Evolutionary conservation across 2,113 vertebrate genomes (phyloP).

Genomic region (Brienomyrus brachyistius): DNA sequence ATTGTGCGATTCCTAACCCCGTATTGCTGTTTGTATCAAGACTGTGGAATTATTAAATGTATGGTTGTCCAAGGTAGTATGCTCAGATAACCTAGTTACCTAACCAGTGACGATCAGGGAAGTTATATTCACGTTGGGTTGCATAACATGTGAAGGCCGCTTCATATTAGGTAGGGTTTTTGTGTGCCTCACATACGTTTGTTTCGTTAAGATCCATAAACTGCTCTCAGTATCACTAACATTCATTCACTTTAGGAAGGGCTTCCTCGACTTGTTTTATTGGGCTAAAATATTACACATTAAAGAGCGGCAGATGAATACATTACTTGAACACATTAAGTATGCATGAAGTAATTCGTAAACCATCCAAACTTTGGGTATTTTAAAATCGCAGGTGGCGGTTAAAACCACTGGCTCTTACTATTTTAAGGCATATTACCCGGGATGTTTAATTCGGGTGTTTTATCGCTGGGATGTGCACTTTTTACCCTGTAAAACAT

Average conservation of each 20-base stretch:
- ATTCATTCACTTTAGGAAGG: neutral
- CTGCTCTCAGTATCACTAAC: neutral
- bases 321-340: neutral
- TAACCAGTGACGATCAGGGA: no score
- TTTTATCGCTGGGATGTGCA: neutral
- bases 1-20: neutral
- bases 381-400: neutral
- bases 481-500: neutral
- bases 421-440: neutral
- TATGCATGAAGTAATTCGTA: neutral
- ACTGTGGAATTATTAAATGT: no score
- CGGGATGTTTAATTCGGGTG: neutral
- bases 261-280: neutral
- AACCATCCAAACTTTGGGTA: neutral
- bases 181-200: neutral
- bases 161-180: neutral
- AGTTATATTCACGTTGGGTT: no score
- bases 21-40: no score
- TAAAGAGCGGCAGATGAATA: neutral
- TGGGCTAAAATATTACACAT: neutral
- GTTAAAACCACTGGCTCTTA: neutral
- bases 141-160: neutral
- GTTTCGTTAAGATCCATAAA: neutral
- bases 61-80: no score
- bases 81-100: no score